A percentile compares a stretch with the other conserved stretches of the same genome.
phyloP scores from a whole-genome alignment of 2,113 vertebrate species.

The Solenodon paradoxus region DNA sequence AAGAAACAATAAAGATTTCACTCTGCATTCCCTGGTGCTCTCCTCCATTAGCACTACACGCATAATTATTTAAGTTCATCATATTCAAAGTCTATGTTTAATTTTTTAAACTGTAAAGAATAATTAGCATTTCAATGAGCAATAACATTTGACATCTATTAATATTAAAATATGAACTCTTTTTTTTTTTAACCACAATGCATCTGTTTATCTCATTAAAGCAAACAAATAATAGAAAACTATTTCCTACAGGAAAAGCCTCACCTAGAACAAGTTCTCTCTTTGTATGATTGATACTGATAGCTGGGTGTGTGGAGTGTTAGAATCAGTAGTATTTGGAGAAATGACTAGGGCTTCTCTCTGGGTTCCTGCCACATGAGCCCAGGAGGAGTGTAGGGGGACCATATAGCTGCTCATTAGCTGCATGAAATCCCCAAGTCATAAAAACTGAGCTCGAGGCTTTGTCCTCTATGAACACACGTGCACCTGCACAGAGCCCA shows the following conservation, averaged over 20 bases:
- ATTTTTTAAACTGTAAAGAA: conserved; percentile 1
- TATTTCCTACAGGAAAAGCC: neutral
- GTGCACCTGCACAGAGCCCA: neutral
- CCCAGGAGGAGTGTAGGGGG: neutral
- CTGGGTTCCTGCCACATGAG: neutral
- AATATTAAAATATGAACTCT: neutral
- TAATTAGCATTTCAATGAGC: neutral
- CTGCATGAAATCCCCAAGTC: neutral
- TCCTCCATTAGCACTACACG: neutral
- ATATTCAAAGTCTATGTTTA: neutral
- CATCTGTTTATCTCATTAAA: neutral
- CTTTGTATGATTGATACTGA: neutral
- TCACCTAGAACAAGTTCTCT: neutral
- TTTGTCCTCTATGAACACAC: rapidly evolving
- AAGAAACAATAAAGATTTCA: neutral
- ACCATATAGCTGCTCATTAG: neutral
- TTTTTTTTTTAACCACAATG: neutral
- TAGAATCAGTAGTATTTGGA: neutral
- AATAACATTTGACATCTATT: neutral
- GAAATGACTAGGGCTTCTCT: neutral
- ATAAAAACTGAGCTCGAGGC: neutral
- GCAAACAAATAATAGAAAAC: neutral
- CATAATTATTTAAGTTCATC: neutral
- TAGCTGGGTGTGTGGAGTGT: neutral
- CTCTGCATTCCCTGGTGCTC: neutral